phyloP scores from a whole-genome alignment of 2,888 invertebrate species.

The Drosophila dives region DNA sequence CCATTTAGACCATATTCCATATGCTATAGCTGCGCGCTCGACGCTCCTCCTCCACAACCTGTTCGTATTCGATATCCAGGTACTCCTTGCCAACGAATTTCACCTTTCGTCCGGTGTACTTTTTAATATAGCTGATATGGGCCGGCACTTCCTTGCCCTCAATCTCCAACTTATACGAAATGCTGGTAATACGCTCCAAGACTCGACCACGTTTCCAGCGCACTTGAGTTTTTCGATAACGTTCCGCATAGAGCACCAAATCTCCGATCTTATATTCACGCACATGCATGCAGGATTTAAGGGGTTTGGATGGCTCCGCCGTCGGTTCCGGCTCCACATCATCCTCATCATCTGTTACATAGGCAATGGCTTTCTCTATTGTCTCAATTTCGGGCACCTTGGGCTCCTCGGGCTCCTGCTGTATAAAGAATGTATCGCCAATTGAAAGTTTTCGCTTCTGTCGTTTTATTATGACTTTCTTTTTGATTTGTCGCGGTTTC shows the following conservation, averaged over 20 bases:
- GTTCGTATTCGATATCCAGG: slow-evolving; percentile 84
- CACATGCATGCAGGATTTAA: slow-evolving; percentile 81
- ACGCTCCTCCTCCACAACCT: slow-evolving; percentile 82
- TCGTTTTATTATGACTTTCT: slow-evolving; percentile 84
- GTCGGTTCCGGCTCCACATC: slow-evolving; percentile 48
- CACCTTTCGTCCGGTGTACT: slow-evolving; percentile 83
- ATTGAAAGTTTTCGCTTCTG: slow-evolving; percentile 83
- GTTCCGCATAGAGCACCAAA: slow-evolving; percentile 82
- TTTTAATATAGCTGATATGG: slow-evolving; percentile 84
- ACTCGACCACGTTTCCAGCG: slow-evolving; percentile 83
- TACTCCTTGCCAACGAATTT: slow-evolving; percentile 84
- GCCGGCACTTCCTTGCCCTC: slow-evolving; percentile 84
- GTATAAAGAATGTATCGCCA: slow-evolving; percentile 79
- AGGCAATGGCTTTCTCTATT: slow-evolving; percentile 82
- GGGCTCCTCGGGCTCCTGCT: slow-evolving; percentile 69
- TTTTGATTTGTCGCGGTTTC: slow-evolving; percentile 80
- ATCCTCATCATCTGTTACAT: slow-evolving; percentile 73
- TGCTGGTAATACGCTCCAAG: slow-evolving; percentile 83
- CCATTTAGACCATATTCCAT: slow-evolving; percentile 82
- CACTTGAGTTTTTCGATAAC: slow-evolving; percentile 82
- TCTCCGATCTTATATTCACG: slow-evolving; percentile 83
- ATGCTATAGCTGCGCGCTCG: slow-evolving; percentile 83
- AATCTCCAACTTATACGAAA: slow-evolving; percentile 83
- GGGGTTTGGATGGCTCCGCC: slow-evolving; percentile 58
- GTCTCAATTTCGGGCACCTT: slow-evolving; percentile 78